Percentiles rank a stretch among this genome's conserved stretches.
Evolutionary conservation across 92 coral and sea anemone genomes (phyloP).

Genomic region (Epizoanthus stellaris): DNA sequence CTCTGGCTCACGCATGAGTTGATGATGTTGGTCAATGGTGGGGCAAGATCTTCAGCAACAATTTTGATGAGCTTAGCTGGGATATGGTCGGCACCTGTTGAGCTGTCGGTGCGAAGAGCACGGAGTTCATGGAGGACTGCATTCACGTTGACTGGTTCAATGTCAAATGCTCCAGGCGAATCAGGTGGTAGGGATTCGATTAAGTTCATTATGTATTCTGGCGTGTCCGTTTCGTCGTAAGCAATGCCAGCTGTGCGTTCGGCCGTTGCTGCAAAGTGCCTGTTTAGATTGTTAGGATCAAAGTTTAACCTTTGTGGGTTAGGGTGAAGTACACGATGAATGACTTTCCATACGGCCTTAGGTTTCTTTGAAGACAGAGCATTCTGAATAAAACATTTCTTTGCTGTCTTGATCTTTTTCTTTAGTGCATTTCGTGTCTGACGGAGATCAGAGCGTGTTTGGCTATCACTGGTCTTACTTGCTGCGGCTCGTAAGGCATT

Average conservation of each 20-base stretch:
- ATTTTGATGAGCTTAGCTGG: slow-evolving; percentile 54
- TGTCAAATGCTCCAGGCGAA: not conserved
- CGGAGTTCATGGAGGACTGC: slow-evolving; percentile 35
- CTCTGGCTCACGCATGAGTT: slow-evolving; percentile 1
- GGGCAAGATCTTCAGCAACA: slow-evolving; percentile 44
- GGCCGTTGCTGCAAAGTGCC: slow-evolving; percentile 32
- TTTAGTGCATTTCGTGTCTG: not conserved
- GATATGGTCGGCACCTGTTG: slow-evolving; percentile 61
- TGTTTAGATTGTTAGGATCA: slow-evolving; percentile 8
- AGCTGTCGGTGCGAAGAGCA: slow-evolving; percentile 53
- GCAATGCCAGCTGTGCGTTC: slow-evolving; percentile 22
- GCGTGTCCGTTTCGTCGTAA: not conserved
- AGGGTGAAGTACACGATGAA: slow-evolving; percentile 35
- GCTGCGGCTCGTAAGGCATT: slow-evolving; percentile 2
- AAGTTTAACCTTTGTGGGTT: slow-evolving; percentile 27
- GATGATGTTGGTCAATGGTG: slow-evolving; percentile 29
- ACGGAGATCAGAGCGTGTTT: not conserved
- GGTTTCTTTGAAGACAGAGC: slow-evolving; percentile 16
- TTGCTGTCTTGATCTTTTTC: not conserved
- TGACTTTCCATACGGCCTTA: slow-evolving; percentile 21
- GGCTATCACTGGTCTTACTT: slow-evolving; percentile 1
- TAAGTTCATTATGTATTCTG: not conserved
- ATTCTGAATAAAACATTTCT: not conserved
- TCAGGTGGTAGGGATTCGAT: slow-evolving; percentile 18
- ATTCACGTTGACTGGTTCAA: not conserved